Base-by-base conservation (phyloP, 2,113 vertebrate genomes). In the Hylia prasina region DNA sequence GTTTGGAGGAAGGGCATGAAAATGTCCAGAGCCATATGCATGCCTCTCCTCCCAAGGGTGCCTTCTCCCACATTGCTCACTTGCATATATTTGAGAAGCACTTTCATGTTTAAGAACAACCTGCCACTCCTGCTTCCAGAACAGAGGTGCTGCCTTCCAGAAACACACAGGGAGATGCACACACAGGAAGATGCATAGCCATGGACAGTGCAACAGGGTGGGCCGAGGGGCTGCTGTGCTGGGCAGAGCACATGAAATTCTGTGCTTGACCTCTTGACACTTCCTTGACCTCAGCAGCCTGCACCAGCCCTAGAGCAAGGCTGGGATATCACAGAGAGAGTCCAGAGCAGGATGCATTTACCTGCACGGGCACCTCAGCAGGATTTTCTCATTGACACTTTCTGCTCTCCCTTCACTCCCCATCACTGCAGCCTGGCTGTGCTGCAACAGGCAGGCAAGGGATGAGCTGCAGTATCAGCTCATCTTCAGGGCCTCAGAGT, bases 401-500 rank as follows among this genome's bases (percentile, higher is more conserved):
- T 64, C 12, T 47, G 4, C 1, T 6, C 39, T 61, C 45, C 85
- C 88, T 77, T 82, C 64, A 0, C 30, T 93, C 48, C 64, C 47
- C 79, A 86, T 86, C 68, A 0, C 54, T 73, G 51, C 45, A 86
- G 90, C 94, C 87, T 91, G 89, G 22, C 90, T 48, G 33, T n/a
- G 65, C 82, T 9, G 45, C 87, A 71, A 69, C 61, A 57, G 92
- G 87, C 91, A 94, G 84, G 53, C 75, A 6, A 61, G 81, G 94
- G 82, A 84, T 90, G 76, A 92, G 65, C 88, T 60, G 72, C 40
- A 37, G 0, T 89, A 89, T 75, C 93, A 76, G 90, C 92, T 89
- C 77, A 54, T 90, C 96, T 90, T 48, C 77, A 71, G 79, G 42
- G 82, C 56, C 84, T 94, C 68, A n/a, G 45, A 65, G 84, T 37